Evolutionary conservation across 2,888 invertebrate genomes (phyloP).

Genomic region (Heliconius cydno): DNA sequence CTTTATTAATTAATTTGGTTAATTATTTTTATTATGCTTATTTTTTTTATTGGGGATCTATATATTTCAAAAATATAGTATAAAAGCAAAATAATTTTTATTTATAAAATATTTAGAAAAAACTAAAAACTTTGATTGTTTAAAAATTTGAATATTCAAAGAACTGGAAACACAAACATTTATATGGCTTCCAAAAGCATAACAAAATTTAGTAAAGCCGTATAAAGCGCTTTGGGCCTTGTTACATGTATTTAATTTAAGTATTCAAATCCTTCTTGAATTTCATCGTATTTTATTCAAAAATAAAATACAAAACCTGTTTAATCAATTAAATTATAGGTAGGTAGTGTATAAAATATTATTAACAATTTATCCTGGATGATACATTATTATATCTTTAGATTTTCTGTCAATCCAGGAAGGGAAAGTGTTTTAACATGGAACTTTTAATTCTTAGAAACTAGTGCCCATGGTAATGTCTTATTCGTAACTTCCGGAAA

Average conservation of each 20-base stretch:
- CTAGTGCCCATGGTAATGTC: not conserved
- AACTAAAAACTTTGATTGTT: no score
- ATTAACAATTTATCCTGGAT: not conserved
- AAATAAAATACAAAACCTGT: not conserved
- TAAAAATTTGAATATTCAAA: not conserved
- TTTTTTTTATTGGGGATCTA: not conserved
- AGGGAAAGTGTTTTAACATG: not conserved
- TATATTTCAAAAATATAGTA: not conserved
- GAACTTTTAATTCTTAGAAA: conserved; percentile 3
- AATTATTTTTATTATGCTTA: not conserved
- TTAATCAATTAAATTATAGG: not conserved
- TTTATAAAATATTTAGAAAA: not conserved
- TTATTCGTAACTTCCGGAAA: conserved; percentile 33
- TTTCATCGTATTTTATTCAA: not conserved
- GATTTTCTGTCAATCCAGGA: not conserved
- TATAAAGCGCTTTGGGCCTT: conserved; percentile 9
- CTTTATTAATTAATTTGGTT: conserved; percentile 1
- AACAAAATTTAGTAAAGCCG: conserved; percentile 23
- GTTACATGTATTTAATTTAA: conserved; percentile 11
- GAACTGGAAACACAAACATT: not conserved
- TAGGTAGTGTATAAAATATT: not conserved
- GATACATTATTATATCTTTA: not conserved
- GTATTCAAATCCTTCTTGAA: conserved; percentile 17
- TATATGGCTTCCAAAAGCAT: conserved; percentile 7
- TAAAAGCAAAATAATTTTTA: not conserved